These are phyloP conservation scores for Uropsilus gracilis DNA, from an alignment of 2,113 vertebrate genomes.

Conservation along the genomic window DNA sequence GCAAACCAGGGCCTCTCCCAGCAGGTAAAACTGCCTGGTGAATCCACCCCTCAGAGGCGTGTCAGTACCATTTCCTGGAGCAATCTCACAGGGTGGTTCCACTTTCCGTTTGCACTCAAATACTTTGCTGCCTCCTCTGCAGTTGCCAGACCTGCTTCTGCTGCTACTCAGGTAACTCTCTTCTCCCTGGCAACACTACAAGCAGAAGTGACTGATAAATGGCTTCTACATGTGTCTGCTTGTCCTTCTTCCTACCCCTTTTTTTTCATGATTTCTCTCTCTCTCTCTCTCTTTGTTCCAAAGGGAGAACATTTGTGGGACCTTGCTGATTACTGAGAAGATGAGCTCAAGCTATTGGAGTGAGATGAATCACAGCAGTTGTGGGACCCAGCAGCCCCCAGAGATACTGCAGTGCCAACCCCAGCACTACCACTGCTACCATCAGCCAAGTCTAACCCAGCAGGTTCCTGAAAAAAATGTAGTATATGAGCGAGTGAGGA, in stretches of 20 bases:
- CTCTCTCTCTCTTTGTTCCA: conserved; percentile 29
- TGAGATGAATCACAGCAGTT: conserved; percentile 75
- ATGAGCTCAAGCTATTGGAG: conserved; percentile 75
- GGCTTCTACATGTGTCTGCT: neutral
- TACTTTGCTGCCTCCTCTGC: conserved; percentile 56
- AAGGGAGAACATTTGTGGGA: conserved; percentile 43
- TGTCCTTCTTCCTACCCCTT: neutral
- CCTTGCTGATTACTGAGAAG: conserved; percentile 48
- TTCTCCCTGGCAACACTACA: conserved; percentile 8
- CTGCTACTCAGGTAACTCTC: conserved; percentile 65
- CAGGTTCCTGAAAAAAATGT: conserved; percentile 76
- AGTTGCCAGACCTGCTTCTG: conserved; percentile 68
- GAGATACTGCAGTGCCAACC: conserved; percentile 76
- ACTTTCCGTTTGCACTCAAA: conserved; percentile 67
- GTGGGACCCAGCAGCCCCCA: conserved; percentile 79
- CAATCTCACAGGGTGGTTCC: conserved; percentile 71
- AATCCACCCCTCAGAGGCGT: conserved; percentile 70
- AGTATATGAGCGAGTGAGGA: conserved; percentile 82
- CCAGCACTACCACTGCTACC: conserved; percentile 67
- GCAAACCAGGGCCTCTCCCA: conserved; percentile 39
- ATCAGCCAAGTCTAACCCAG: conserved; percentile 68
- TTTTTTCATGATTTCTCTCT: neutral
- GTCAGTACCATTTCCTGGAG: conserved; percentile 74
- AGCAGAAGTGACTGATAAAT: conserved; percentile 27
- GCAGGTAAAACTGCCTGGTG: conserved; percentile 53